A percentile compares a stretch with the other conserved stretches of the same genome.
Evolutionary conservation across 2,113 vertebrate genomes (phyloP).

Genomic region (Silurus glanis): DNA sequence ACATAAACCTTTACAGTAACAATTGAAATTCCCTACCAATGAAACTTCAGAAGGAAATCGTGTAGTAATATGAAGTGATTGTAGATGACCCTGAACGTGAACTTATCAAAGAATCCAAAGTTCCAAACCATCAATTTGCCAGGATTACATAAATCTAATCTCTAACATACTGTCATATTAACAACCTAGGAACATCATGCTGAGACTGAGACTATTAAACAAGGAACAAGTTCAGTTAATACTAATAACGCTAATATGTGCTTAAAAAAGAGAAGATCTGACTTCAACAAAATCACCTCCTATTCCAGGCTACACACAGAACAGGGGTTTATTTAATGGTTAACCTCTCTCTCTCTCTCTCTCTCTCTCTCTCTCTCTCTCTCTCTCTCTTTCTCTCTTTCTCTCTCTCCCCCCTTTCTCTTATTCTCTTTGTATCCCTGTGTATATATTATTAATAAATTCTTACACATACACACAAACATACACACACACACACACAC

Average conservation of each 20-base stretch:
- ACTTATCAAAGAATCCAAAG: not conserved
- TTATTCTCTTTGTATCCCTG: not conserved
- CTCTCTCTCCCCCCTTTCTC: not conserved
- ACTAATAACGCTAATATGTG: not conserved
- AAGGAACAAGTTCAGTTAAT: not conserved
- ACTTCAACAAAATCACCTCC: not conserved
- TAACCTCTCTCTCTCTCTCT: slow-evolving; percentile 8
- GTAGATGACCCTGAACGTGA: not conserved
- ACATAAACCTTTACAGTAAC: not conserved
- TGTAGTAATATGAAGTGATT: not conserved
- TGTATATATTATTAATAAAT: not conserved
- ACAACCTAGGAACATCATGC: not conserved
- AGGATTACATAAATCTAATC: not conserved
- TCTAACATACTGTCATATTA: not conserved
- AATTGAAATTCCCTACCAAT: not conserved
- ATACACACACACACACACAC: not conserved
- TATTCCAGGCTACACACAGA: not conserved
- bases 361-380: not conserved
- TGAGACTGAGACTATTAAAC: not conserved
- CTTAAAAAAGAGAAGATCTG: not conserved
- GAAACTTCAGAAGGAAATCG: not conserved
- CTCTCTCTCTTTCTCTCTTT: not conserved
- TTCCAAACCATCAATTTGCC: not conserved
- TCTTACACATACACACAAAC: not conserved
- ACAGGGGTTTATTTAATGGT: slow-evolving; percentile 20